Evolutionary conservation across 1,140 invertebrate species (phyloP), one percentile per base, ranked within the genome.

Genomic region (Bombus fervidus): DNA sequence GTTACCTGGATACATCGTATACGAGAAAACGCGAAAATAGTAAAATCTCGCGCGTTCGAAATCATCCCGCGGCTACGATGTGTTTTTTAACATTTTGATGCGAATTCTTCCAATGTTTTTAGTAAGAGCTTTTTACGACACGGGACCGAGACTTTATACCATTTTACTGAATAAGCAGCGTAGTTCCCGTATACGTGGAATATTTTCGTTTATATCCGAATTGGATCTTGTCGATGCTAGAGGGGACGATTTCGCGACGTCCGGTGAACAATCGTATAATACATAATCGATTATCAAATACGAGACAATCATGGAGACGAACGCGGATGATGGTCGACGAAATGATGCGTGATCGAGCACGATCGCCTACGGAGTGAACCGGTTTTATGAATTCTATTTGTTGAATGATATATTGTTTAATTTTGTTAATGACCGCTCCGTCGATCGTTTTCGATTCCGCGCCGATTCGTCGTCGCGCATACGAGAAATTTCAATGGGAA

Each of bases 381-480:
- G 79, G 91, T 90, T 93, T 92, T 90, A 91, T 73, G 66, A 87
- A 89, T 91, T 93, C 86, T 93, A 92, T 93, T 94, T 93, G 91
- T 94, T 94, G 88, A 91, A 76, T 68, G 86, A 91, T 93, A 90
- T 88, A 93, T 93, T 93, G 83, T 93, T 93, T 93, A 93, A 93
- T 94, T 93, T 93, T 92, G 91, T 94, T 93, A 86, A 90, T 13
- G 85, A 31, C 41, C 80, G 81, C 41, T 22, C 77, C 82, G 34
- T 74, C 43, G 72, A 18, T 31, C 25, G 66, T 62, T 22, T 25
- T 15, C 81, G 87, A 85, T 73, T 62, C 72, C 66, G 73, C 68
- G 37, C 43, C 62, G n/a, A 25, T 6, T 39, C 31, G 41, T 72
- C 77, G 73, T 41, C 64, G 37, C 43, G 64, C 41, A 47, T 69